phyloP scores from a whole-genome alignment of 2,113 vertebrate species.

The Pholis gunnellus region DNA sequence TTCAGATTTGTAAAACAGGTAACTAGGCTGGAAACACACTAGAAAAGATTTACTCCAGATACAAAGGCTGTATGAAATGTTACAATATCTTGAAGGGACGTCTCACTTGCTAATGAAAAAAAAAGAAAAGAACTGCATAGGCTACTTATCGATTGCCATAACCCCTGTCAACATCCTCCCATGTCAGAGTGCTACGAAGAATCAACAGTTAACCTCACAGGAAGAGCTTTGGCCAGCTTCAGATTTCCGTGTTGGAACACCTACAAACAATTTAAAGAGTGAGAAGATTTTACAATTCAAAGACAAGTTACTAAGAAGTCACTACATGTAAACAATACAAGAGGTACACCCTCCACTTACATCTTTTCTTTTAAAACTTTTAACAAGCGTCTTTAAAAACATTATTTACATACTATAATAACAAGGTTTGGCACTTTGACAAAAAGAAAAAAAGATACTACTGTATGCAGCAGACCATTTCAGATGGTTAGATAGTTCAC shows the following conservation, averaged over 20 bases:
- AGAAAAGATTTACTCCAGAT: slow-evolving; percentile 30
- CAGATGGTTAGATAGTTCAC: slow-evolving; percentile 45
- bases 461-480: slow-evolving; percentile 34
- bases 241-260: slow-evolving; percentile 61
- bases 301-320: slow-evolving; percentile 84
- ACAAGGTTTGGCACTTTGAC: slow-evolving; percentile 95
- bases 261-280: slow-evolving; percentile 51
- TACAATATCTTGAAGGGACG: slow-evolving; percentile 38
- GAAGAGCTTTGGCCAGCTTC: slow-evolving; percentile 74
- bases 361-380: slow-evolving; percentile 92
- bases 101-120: slow-evolving; percentile 42
- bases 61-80: slow-evolving; percentile 58
- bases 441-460: slow-evolving; percentile 16
- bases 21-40: slow-evolving; percentile 22
- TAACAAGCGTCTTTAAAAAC: slow-evolving; percentile 90
- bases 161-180: slow-evolving; percentile 43
- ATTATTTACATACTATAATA: slow-evolving; percentile 97
- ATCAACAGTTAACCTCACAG: slow-evolving; percentile 67
- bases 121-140: slow-evolving; percentile 62
- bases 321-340: slow-evolving; percentile 97
- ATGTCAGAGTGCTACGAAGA: slow-evolving; percentile 68
- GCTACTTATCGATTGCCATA: slow-evolving; percentile 72
- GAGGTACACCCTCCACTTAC: slow-evolving; percentile 89
- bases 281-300: slow-evolving; percentile 74
- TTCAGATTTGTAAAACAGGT: slow-evolving; percentile 31